Evolutionary conservation across 2,113 vertebrate species (phyloP).

Genomic region (Archilochus colubris): DNA sequence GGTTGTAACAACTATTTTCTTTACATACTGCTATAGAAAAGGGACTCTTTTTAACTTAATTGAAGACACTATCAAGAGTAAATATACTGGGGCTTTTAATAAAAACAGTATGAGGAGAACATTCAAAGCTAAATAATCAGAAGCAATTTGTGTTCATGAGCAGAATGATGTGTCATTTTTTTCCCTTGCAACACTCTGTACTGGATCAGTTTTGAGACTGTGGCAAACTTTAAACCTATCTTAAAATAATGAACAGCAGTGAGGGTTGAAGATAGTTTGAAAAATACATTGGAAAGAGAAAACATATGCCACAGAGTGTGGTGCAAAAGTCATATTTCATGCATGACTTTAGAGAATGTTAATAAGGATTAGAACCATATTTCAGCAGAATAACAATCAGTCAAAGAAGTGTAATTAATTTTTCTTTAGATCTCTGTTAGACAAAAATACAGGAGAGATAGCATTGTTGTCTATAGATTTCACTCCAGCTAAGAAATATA

Average conservation of each 20-base stretch:
- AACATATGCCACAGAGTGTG: conserved; percentile 85
- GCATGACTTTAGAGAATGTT: conserved; percentile 89
- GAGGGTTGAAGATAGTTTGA: conserved; percentile 81
- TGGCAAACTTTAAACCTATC: conserved; percentile 81
- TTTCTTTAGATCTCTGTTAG: conserved; percentile 79
- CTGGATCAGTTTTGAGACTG: conserved; percentile 63
- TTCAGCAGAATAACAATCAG: conserved; percentile 81
- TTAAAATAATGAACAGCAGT: conserved; percentile 88
- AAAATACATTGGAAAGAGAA: conserved; percentile 89
- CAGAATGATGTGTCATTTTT: conserved; percentile 68
- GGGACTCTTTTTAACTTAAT: conserved; percentile 78
- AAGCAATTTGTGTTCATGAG: conserved; percentile 77
- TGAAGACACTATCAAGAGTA: conserved; percentile 82
- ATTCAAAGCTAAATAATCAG: conserved; percentile 80
- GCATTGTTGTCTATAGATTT: conserved; percentile 52
- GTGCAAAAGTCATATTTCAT: conserved; percentile 88
- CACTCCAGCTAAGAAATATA: background rate
- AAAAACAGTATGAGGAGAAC: conserved; percentile 79
- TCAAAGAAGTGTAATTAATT: conserved; percentile 81
- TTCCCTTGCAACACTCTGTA: conserved; percentile 42
- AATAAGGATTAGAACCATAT: conserved; percentile 92
- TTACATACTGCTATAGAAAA: conserved; percentile 77
- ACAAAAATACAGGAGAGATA: conserved; percentile 70
- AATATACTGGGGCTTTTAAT: conserved; percentile 78
- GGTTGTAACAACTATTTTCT: conserved; percentile 81